Evolutionary conservation across 2,113 vertebrate genomes (phyloP).

Genomic region (Oreochromis niloticus): DNA sequence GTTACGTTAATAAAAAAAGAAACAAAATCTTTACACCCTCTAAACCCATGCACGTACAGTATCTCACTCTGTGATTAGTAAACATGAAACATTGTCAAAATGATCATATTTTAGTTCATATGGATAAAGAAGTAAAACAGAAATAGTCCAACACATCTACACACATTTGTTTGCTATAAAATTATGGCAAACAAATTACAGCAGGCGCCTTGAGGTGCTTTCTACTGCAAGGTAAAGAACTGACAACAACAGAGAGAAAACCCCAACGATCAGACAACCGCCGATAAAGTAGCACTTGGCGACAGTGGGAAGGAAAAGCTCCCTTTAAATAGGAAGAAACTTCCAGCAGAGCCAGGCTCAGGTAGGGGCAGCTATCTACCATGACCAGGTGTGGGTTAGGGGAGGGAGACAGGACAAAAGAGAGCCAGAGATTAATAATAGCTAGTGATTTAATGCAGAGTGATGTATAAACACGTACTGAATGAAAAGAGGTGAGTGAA

Average conservation of each 20-base stretch:
- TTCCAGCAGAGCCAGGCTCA: not conserved
- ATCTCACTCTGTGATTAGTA: not conserved
- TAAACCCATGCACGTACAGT: not conserved
- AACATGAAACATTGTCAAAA: not conserved
- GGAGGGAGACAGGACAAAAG: not conserved
- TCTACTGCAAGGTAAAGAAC: not conserved
- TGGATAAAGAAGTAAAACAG: not conserved
- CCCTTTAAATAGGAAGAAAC: not conserved
- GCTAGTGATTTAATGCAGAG: not conserved
- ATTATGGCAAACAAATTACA: not conserved
- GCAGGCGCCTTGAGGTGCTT: not conserved
- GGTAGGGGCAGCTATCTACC: not conserved
- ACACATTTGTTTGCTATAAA: not conserved
- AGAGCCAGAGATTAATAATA: not conserved
- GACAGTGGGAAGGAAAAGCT: not conserved
- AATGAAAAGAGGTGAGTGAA: not conserved
- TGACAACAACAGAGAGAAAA: not conserved
- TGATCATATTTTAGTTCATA: not conserved
- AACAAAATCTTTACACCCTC: not conserved
- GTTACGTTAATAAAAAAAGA: not conserved
- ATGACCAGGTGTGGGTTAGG: not conserved
- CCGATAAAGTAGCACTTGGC: not conserved
- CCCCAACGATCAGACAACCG: not conserved
- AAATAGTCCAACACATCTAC: not conserved
- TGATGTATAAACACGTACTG: not conserved